Conservation (phyloP, 2,113 vertebrate genomes). For the Centrocercus urophasianus region DNA sequence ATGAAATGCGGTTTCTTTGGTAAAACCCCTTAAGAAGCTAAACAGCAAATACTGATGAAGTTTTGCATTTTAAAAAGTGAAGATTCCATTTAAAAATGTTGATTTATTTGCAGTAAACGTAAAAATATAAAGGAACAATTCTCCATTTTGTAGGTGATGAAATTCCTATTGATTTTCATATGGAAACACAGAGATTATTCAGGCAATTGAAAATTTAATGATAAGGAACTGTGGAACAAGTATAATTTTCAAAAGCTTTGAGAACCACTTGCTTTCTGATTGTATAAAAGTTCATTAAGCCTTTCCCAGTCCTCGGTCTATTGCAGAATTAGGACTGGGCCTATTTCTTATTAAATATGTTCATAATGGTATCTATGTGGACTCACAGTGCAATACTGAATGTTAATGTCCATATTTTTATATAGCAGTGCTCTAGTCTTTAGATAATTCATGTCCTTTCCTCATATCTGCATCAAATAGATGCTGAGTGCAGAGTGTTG, state of each 20-base stretch:
- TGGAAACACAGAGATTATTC: neutral
- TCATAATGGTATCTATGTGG: neutral
- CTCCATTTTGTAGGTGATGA: neutral
- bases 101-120: neutral
- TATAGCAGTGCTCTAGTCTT: neutral
- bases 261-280: neutral
- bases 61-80: neutral
- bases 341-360: neutral
- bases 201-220: neutral
- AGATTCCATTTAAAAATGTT: neutral
- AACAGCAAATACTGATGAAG: neutral
- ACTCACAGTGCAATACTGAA: neutral
- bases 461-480: conserved; percentile 23
- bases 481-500: neutral
- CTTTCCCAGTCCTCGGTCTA: neutral
- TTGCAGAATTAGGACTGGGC: neutral
- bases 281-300: neutral
- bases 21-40: neutral
- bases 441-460: conserved; percentile 7
- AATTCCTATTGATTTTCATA: neutral
- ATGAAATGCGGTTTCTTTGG: neutral
- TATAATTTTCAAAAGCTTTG: neutral
- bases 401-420: neutral
- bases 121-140: neutral
- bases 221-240: neutral